Evolutionary conservation across 2,113 vertebrate species (phyloP), one percentile per base, ranked within the genome.

Genomic region (Saccopteryx leptura): DNA sequence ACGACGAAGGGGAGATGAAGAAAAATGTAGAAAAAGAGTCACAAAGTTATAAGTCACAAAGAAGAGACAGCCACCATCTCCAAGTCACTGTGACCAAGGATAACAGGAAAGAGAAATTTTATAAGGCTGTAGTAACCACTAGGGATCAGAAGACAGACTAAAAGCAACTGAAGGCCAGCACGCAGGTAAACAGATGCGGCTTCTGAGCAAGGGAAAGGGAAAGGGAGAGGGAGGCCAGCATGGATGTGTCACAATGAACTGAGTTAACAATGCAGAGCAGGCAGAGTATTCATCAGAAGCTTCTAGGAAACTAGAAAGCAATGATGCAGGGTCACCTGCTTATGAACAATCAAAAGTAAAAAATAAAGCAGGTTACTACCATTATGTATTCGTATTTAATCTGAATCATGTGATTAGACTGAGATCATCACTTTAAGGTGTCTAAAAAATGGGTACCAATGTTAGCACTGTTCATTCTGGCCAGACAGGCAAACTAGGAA

Each of bases 341-440:
- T 83, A 68, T 28, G 24, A 90, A 14, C 24, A 89, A 65, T 23
- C 4, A 82, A 78, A 92, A 86, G 33, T 26, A 72, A 71, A 80
- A 84, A 54, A 74, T 14, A 86, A 72, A 83, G 15, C 23, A 82
- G 10, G 72, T 19, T 69, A 76, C 18, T 74, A 83, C 4, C 68
- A 12, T 14, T 76, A 54, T 31, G 31, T 65, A 82, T 50, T 60
- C 91, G 72, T 31, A 92, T 84, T 95, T 8, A 93, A 80, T 75
- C 15, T 50, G 39, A 96, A 96, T 89, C 31, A 74, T 65, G 12
- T 65, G 48, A 94, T 90, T 87, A 86, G 50, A 66, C 33, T 39
- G n/a, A 91, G 6, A 89, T 7, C 12, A 87, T 33, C 10, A 80
- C 50, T 84, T 84, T 48, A 88, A 71, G 21, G 18, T 18, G 88